Evolutionary conservation across 2,113 vertebrate genomes (phyloP), one percentile per base, ranked within the genome.

Genomic region (Paedocypris sp.): DNA sequence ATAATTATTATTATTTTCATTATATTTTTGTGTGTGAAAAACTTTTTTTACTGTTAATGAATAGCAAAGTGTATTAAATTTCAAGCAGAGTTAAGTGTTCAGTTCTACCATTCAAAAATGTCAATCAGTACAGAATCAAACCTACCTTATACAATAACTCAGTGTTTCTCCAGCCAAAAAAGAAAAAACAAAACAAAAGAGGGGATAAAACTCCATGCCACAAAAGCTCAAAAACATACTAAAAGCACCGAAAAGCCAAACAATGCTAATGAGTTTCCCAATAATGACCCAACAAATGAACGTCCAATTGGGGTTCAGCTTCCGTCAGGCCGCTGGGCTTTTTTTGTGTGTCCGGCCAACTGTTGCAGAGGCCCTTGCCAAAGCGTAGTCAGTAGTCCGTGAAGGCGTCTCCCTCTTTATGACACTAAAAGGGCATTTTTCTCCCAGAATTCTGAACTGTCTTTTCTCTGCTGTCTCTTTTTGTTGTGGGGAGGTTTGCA

Each of bases 351-450:
- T 92, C 82, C 77, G 64, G 73, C 82, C 85, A 82, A 86, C 81
- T 82, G 81, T 71, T 83, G 68, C 71, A 67, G 85, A 83, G 87
- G 86, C 76, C 77, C 86, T 79, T 80, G 85, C 77, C 38, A 80
- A 93, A 83, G 85, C 84, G 83, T 86, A 90, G 87, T 80, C 88
- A 93, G 80, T 85, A 85, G 93, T 87, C 94, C 87, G 86, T 94
- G 91, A 97, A 94, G 91, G 91, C 89, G 85, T 92, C 88, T 88
- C 79, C 79, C 82, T 82, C 82, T 83, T 85, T 85, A 82, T 88
- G 87, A 89, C 88, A 88, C 85, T 85, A 80, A 80, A 79, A 84
- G 79, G 79, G 78, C 79, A 76, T 77, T 84, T 47, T 83, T 79
- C 73, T 73, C 84, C 74, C 78, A 76, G 77, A 85, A 85, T 87